phyloP scores from a whole-genome alignment of 2,797 vertebrate genomes.

The Hyperoplus immaculatus region DNA sequence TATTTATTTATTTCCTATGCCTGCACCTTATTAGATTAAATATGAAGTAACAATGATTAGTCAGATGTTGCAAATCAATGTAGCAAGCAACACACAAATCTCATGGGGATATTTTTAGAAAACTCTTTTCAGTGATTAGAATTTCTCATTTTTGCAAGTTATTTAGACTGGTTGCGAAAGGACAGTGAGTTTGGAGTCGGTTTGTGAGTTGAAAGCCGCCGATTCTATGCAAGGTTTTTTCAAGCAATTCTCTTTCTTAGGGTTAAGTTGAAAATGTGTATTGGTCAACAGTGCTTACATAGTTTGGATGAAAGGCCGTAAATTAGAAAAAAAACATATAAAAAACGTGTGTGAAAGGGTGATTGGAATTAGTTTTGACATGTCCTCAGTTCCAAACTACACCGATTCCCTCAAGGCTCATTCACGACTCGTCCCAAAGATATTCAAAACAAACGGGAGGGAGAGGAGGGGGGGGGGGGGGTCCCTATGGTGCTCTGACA shows the following conservation, averaged over 20 bases:
- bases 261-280: neutral
- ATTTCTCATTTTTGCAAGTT: neutral
- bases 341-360: neutral
- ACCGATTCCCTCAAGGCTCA: constrained; percentile 60
- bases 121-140: neutral
- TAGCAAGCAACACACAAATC: neutral
- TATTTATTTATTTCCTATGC: too few relatives aligned
- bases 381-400: constrained; percentile 38
- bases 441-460: constrained; percentile 71
- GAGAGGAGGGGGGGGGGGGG: constrained; percentile 43
- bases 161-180: neutral
- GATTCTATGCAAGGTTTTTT: too few relatives aligned
- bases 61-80: neutral
- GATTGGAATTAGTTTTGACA: neutral
- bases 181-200: too few relatives aligned
- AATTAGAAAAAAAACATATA: neutral
- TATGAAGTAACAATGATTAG: neutral
- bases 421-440: constrained; percentile 68
- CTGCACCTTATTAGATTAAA: neutral
- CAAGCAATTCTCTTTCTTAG: too few relatives aligned
- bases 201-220: neutral
- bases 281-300: neutral
- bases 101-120: neutral
- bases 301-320: neutral
- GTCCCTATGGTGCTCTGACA: constrained; percentile 54